phyloP scores from a whole-genome alignment of 2,797 vertebrate genomes.

The Notolabrus celidotus region DNA sequence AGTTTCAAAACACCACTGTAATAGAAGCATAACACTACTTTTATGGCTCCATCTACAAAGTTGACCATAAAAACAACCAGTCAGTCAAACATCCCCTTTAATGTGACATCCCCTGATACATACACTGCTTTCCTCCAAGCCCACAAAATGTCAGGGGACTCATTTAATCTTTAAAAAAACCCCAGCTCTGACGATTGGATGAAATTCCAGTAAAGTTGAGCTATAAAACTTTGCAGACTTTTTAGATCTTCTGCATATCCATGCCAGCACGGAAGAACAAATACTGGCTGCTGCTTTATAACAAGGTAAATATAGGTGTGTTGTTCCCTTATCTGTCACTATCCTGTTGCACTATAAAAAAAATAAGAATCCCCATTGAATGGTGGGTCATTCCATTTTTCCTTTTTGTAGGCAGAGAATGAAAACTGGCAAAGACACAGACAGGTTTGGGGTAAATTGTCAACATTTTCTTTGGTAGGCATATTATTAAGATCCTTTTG shows the following conservation, averaged over 20 bases:
- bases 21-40: constrained; percentile 10
- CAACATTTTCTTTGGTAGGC: neutral
- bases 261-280: constrained; percentile 6
- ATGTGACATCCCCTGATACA: constrained; percentile 7
- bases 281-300: constrained; percentile 6
- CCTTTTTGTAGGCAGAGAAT: neutral
- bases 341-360: neutral
- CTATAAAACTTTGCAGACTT: neutral
- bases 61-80: constrained; percentile 7
- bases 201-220: neutral
- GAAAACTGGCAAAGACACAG: neutral
- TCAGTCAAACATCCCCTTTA: neutral
- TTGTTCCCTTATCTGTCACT: neutral
- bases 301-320: neutral
- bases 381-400: neutral
- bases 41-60: constrained; percentile 4
- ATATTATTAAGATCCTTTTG: neutral
- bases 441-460: neutral
- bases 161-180: constrained; percentile 1
- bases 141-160: constrained; percentile 3
- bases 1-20: neutral
- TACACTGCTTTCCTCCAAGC: neutral
- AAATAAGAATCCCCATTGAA: neutral
- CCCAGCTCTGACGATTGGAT: neutral
- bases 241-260: neutral